Evolutionary conservation across 2,888 invertebrate species (phyloP), one percentile per base, ranked within the genome.

Genomic region (Drosophila barbarae): DNA sequence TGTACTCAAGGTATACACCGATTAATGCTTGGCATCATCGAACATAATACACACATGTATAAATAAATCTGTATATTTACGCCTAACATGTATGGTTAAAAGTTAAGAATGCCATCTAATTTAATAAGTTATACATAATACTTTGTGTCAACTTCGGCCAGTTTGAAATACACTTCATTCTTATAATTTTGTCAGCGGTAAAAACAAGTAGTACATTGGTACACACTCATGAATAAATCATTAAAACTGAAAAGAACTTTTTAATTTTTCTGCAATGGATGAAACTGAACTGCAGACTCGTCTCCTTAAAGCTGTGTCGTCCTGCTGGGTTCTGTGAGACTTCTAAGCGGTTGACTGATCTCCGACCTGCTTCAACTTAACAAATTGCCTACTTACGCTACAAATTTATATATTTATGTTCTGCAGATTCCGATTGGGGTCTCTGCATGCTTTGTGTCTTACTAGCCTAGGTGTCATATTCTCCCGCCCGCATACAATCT

Each of bases 381-480:
- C 71, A 77, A 85, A 86, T 85, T 85, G 86, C 77, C 85, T 85
- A 85, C 77, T 78, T 86, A 72, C 28, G 53, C 63, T 83, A 84
- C 53, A 30, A 28, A 32, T 39, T 15, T 47, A 47, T 23, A 23
- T 23, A 23, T 23, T 23, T 47, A 8, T 10, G 7, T 18, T 8
- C 1, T 8, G 23, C 23, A 42, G 23, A 42, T 9, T 53, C 42
- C 54, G 15, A 58, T 36, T 50, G 61, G 49, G 50, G 51, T 35
- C 39, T 51, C 50, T 15, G n/a, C 50, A 26, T 49, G 18, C 13
- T 36, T 38, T 18, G 53, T 47, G 50, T 65, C 60, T 41, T 42
- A 32, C 50, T 32, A 35, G 51, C 63, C 66, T 72, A 67, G 10
- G 26, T 44, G 51, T 50, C 66, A 49, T 53, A 52, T 18, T 26